Percentiles rank a stretch among this genome's conserved stretches.
Evolutionary conservation across 2,113 vertebrate genomes (phyloP).

Genomic region (Platysternon megacephalum): DNA sequence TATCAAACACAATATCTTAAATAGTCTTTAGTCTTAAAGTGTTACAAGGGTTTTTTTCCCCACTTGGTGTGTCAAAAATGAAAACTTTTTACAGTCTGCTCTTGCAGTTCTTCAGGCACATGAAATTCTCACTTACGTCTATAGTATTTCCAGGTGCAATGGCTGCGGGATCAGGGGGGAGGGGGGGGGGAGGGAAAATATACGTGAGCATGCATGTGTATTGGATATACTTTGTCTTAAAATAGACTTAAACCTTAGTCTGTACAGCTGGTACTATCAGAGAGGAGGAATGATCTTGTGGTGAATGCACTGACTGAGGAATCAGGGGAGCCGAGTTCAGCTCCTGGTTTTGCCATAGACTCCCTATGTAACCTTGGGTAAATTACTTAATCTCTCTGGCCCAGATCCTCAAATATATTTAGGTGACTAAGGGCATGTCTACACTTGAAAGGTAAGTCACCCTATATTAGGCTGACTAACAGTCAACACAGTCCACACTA

Average conservation of each 20-base stretch:
- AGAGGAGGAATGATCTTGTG: neutral
- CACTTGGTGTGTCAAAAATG: neutral
- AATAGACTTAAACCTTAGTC: neutral
- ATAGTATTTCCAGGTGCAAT: neutral
- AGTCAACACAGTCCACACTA: no score
- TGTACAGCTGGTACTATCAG: neutral
- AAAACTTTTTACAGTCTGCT: neutral
- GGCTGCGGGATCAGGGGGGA: neutral
- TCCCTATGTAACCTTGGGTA: neutral
- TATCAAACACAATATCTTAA: neutral
- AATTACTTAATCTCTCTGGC: neutral
- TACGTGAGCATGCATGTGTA: neutral
- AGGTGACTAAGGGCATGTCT: neutral
- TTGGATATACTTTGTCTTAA: neutral
- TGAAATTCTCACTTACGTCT: neutral
- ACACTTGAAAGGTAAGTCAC: no score
- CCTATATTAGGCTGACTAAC: no score
- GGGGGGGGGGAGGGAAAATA: neutral
- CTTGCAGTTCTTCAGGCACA: neutral
- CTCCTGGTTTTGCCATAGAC: no score
- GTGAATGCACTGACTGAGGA: neutral
- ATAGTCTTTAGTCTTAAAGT: neutral
- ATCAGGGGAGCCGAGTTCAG: neutral
- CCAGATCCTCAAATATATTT: neutral
- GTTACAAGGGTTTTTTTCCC: conserved; percentile 25